Evolutionary conservation across 2,113 vertebrate genomes (phyloP).

Genomic region (Chaetodon trifascialis): DNA sequence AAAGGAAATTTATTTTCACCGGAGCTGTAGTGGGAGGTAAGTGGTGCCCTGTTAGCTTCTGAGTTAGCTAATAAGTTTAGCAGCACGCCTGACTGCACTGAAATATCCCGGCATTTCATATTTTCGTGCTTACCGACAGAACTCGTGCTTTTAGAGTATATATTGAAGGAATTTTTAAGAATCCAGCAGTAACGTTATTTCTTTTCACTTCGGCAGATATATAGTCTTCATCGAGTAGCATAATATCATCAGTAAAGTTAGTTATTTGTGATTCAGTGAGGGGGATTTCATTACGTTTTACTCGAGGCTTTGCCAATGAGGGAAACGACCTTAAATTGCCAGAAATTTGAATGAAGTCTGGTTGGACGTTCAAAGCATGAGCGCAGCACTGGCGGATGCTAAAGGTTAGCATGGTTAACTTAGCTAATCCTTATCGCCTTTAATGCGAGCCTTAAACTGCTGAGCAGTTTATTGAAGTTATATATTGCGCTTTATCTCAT

Average conservation of each 20-base stretch:
- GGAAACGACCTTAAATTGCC: neutral
- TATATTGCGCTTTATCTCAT: no score
- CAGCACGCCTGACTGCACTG: neutral
- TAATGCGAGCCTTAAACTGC: neutral
- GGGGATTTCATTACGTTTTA: neutral
- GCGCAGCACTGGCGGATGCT: neutral
- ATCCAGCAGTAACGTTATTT: accelerated
- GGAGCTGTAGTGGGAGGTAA: constrained; percentile 92
- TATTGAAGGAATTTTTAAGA: neutral
- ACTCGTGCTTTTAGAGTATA: accelerated
- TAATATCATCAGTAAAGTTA: neutral
- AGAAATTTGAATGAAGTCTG: constrained; percentile 8
- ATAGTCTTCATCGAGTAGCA: neutral
- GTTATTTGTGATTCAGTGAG: accelerated
- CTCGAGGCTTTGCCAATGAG: accelerated
- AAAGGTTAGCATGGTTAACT: neutral
- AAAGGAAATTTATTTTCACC: constrained; percentile 91
- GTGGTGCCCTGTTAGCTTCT: constrained; percentile 26
- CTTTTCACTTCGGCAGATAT: constrained; percentile 12
- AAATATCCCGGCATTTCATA: neutral
- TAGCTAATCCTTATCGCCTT: neutral
- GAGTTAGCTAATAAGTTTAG: constrained; percentile 15
- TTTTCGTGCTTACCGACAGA: no score
- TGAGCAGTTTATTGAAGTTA: neutral
- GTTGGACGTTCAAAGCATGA: neutral